Evolutionary conservation across 2,797 vertebrate genomes (phyloP), one percentile per base, ranked within the genome.

Genomic region (Arnoldichthys spilopterus): DNA sequence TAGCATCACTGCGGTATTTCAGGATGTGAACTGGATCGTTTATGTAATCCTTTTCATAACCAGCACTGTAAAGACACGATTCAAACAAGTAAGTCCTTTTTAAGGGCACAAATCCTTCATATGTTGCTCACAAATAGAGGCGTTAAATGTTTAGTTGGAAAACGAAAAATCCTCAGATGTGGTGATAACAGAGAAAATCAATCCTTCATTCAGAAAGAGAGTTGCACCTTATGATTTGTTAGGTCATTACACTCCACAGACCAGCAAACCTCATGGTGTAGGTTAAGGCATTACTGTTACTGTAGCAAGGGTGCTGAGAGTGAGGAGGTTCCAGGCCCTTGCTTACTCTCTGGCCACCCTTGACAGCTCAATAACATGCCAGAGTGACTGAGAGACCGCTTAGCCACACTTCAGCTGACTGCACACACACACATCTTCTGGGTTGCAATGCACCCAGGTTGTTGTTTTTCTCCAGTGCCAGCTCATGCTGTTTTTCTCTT

Each of bases 401-500:
- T 80, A 82, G 72, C 74, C 67, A 80, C 71, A 62, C 66, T 74
- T 62, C 61, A 63, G 40, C 51, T 71, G 54, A 80, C 73, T 68
- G n/a, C 68, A 78, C 74, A 82, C 34, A 43, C 68, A 82, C 61
- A 77, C 43, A 63, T 74, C 61, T 69, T 28, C 32, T 53, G 54
- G 11, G 24, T 54, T 30, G 26, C 7, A 40, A 62, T 49, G 26
- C 54, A 77, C 32, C 45, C 79, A 77, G 70, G 73, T 80, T 82
- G 82, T 81, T 84, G 80, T 84, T 84, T 83, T 85, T 73, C 80
- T 79, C 73, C 74, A 22, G 51, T 49, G 73, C 61, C 34, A 28
- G 72, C 84, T 83, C 78, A 82, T 45, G 54, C 81, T 86, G 77
- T 86, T 85, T 86, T 82, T 81, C 69, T 83, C 81, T 77, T 74